phyloP scores from a whole-genome alignment of 2,797 vertebrate genomes.

The Lutjanus argentimaculatus region DNA sequence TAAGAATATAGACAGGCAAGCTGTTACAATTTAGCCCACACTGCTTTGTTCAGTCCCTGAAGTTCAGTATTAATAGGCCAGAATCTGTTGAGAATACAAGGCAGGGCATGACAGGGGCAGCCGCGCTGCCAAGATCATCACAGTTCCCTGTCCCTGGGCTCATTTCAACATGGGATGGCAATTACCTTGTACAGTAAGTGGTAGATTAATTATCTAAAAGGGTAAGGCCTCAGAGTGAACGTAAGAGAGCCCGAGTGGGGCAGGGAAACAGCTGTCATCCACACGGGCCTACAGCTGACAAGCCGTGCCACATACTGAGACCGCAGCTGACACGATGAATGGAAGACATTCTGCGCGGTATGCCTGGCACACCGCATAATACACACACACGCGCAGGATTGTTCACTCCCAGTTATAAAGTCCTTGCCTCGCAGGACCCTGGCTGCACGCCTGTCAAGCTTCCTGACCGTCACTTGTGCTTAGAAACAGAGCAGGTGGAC shows the following conservation, averaged over 20 bases:
- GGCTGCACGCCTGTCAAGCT: conserved; percentile 21
- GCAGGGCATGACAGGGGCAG: conserved; percentile 52
- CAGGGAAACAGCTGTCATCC: conserved; percentile 79
- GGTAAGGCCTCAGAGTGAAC: conserved; percentile 61
- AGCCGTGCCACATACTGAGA: conserved; percentile 71
- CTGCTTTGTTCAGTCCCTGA: conserved; percentile 60
- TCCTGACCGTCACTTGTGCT: conserved; percentile 26
- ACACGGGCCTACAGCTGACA: conserved; percentile 79
- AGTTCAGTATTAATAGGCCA: conserved; percentile 68
- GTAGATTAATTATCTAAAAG: conserved; percentile 77
- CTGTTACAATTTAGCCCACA: conserved; percentile 35
- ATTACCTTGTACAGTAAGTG: conserved; percentile 75
- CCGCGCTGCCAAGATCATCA: conserved; percentile 67
- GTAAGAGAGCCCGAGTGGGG: conserved; percentile 40
- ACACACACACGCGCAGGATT: conserved; percentile 29
- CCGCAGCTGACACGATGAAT: conserved; percentile 78
- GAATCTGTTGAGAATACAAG: conserved; percentile 74
- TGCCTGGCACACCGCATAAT: conserved; percentile 47
- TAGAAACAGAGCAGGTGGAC: conserved; percentile 64
- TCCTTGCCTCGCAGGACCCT: conserved; percentile 30
- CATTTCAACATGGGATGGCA: conserved; percentile 72
- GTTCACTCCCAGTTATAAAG: conserved; percentile 14
- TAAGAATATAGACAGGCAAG: conserved; percentile 45
- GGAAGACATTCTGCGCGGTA: conserved; percentile 60
- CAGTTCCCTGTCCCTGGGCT: conserved; percentile 62